phyloP scores from a whole-genome alignment of 2,797 vertebrate species.

The Rhadinocentrus ornatus region DNA sequence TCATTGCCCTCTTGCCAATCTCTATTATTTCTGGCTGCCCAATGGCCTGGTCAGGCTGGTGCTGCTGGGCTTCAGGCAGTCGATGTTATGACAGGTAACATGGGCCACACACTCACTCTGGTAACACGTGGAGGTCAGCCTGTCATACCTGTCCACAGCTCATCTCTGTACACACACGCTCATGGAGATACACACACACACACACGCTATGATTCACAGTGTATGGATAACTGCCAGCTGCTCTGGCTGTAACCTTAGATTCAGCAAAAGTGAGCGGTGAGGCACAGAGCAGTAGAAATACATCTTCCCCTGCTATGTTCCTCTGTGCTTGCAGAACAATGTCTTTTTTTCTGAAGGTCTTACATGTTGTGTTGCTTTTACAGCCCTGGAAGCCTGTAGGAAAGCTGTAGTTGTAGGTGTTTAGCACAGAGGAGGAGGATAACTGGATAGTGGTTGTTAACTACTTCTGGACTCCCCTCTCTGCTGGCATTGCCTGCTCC shows the following conservation, averaged over 20 bases:
- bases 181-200: conserved; percentile 29
- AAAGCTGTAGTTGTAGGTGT: conserved; percentile 51
- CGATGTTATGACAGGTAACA: conserved; percentile 79
- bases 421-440: conserved; percentile 48
- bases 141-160: conserved; percentile 76
- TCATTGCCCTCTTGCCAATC: conserved; percentile 78
- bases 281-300: conserved; percentile 49
- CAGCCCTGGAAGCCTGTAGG: conserved; percentile 37
- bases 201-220: conserved; percentile 46
- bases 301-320: conserved; percentile 46
- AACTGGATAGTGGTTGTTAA: conserved; percentile 70
- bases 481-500: conserved; percentile 63
- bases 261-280: conserved; percentile 67
- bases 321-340: conserved; percentile 50
- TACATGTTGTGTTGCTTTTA: conserved; percentile 51
- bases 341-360: conserved; percentile 53
- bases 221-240: conserved; percentile 71
- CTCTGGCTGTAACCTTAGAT: conserved; percentile 61
- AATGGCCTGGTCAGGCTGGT: conserved; percentile 71
- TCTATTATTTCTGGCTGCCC: conserved; percentile 78
- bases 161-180: conserved; percentile 21
- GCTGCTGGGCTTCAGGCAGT: conserved; percentile 64
- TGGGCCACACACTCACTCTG: conserved; percentile 71
- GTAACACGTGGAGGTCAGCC: conserved; percentile 76
- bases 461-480: conserved; percentile 64